These are phyloP conservation scores for Cistogaster globosa DNA, from an alignment of 2,888 invertebrate species.

Conservation along the genomic window DNA sequence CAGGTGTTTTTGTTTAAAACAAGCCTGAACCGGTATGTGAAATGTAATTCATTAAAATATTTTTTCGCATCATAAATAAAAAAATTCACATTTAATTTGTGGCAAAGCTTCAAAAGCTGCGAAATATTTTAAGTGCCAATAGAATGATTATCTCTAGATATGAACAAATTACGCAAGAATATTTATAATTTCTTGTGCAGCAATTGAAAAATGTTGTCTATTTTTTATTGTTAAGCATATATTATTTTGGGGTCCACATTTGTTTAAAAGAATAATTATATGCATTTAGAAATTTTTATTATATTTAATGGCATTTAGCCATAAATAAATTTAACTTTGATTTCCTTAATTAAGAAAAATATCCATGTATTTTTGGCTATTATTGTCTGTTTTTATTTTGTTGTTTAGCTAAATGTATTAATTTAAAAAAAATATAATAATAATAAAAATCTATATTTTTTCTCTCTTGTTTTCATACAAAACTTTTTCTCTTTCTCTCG, in stretches of 20 bases:
- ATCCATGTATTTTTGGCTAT: neutral
- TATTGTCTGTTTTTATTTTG: no score
- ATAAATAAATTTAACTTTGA: neutral
- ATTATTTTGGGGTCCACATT: no score
- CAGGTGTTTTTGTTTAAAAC: neutral
- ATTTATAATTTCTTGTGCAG: neutral
- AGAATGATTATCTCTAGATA: neutral
- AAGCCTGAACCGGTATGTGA: neutral
- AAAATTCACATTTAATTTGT: no score
- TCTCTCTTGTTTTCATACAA: no score
- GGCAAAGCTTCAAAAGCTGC: slow-evolving; percentile 34
- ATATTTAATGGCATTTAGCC: neutral
- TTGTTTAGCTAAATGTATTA: no score
- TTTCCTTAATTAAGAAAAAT: neutral
- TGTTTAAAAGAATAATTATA: neutral
- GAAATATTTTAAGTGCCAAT: slow-evolving; percentile 14
- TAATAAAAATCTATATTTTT: no score
- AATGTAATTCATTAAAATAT: neutral
- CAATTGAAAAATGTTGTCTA: no score
- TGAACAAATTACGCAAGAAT: neutral
- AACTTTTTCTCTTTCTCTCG: slow-evolving; percentile 24
- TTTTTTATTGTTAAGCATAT: no score
- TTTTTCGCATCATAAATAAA: neutral
- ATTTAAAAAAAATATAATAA: no score
- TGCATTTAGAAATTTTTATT: slow-evolving; percentile 3